Percentiles rank a stretch among this genome's conserved stretches.
Conservation (phyloP, 2,888 invertebrate genomes). For the Phyllotreta cruciferae region DNA sequence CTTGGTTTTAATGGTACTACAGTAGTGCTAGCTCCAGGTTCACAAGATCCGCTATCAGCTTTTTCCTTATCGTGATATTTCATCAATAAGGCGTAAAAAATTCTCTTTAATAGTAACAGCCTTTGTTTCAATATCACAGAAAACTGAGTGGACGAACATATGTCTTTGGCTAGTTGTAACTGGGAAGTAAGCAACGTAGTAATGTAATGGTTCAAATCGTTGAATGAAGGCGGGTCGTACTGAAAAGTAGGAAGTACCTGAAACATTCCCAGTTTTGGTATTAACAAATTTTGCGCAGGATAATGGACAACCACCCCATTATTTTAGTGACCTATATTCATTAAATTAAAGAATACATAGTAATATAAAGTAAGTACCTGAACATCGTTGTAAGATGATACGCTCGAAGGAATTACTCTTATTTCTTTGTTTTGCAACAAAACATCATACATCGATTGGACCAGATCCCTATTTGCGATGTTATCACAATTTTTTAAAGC, state of each 20-base stretch:
- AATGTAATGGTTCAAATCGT: conserved; percentile 65
- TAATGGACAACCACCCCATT: background rate
- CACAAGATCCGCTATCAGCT: conserved; percentile 34
- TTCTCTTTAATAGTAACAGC: conserved; percentile 65
- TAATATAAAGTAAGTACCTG: conserved; percentile 53
- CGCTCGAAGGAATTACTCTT: conserved; percentile 53
- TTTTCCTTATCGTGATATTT: conserved; percentile 64
- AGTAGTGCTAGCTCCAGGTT: conserved; percentile 33
- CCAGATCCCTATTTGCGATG: conserved; percentile 63
- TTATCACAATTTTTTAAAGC: conserved; percentile 65
- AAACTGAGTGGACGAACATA: conserved; percentile 67
- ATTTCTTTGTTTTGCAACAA: conserved; percentile 64
- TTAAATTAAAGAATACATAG: too few relatives aligned
- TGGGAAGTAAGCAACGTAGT: conserved; percentile 63
- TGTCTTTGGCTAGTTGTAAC: conserved; percentile 63
- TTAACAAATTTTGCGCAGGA: background rate
- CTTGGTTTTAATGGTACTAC: conserved; percentile 37
- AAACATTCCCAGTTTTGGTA: background rate
- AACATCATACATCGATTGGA: conserved; percentile 63
- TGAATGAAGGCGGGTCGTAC: conserved; percentile 59
- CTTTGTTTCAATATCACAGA: conserved; percentile 64
- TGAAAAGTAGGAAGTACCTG: conserved; percentile 63
- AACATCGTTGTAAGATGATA: conserved; percentile 54
- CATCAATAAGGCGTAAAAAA: conserved; percentile 64
- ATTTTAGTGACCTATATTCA: too few relatives aligned